These are phyloP conservation scores for Stylophora pistillata DNA, from an alignment of 64 coral and sea anemone genomes.

Conservation along the genomic window DNA sequence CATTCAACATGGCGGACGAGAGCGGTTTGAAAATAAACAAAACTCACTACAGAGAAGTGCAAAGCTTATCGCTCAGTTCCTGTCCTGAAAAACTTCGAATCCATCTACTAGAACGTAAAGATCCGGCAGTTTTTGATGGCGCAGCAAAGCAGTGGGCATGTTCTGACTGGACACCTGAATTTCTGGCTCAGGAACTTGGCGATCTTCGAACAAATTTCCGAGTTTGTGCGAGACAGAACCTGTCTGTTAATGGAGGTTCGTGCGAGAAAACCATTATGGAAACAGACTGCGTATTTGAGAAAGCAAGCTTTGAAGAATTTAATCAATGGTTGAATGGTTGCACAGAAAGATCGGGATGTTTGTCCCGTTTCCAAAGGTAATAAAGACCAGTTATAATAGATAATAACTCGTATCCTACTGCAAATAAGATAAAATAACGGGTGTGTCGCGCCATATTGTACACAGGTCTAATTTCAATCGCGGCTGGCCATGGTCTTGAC, in stretches of 20 bases:
- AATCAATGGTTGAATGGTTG: constrained; percentile 71
- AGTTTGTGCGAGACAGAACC: constrained; percentile 58
- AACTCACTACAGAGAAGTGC: background rate
- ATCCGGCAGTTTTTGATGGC: constrained; percentile 71
- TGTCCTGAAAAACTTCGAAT: constrained; percentile 44
- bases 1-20: constrained; percentile 65
- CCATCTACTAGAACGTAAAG: constrained; percentile 43
- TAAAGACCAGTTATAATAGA: background rate
- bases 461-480: constrained; percentile 1
- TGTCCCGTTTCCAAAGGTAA: constrained; percentile 71
- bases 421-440: background rate
- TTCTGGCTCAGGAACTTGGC: constrained; percentile 59
- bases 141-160: constrained; percentile 72
- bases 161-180: constrained; percentile 74
- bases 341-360: constrained; percentile 19
- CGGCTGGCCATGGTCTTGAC: constrained; percentile 23
- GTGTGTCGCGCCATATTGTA: constrained; percentile 15
- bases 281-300: constrained; percentile 78
- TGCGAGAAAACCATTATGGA: constrained; percentile 70
- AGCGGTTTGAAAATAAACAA: background rate
- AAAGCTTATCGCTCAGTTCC: constrained; percentile 34
- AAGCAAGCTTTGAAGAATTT: constrained; percentile 82
- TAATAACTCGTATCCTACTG: background rate
- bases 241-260: constrained; percentile 19
- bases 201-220: constrained; percentile 80